Conservation (phyloP, 2,797 vertebrate genomes). For the Malurus leucopterus region DNA sequence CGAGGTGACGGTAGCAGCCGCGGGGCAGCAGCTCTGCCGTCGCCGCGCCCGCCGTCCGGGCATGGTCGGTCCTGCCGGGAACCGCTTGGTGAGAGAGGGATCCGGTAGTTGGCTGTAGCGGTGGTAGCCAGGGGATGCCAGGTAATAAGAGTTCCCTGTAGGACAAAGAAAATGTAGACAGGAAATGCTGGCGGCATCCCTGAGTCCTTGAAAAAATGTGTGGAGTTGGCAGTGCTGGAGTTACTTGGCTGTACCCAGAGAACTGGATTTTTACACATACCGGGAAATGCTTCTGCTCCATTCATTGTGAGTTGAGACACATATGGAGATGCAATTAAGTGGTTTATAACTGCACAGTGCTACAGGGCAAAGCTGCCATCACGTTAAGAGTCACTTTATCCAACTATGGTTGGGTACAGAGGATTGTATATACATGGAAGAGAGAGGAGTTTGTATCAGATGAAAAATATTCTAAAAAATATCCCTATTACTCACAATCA, state of each 20-base stretch:
- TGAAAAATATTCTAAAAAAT: not conserved
- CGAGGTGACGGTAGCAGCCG: not conserved
- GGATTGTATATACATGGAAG: not conserved
- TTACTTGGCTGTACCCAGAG: not conserved
- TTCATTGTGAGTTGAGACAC: not conserved
- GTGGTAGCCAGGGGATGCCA: not conserved
- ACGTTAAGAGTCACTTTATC: not conserved
- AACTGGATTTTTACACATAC: not conserved
- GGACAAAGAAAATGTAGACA: not conserved
- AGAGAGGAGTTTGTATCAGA: not conserved
- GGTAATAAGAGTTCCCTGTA: not conserved
- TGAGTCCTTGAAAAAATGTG: accelerated
- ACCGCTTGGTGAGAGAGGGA: not conserved
- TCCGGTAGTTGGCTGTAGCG: not conserved
- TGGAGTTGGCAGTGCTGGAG: not conserved
- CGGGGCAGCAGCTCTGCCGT: not conserved
- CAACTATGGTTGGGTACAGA: not conserved
- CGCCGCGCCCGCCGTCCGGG: not conserved
- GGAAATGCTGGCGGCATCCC: not conserved
- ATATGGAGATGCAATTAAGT: not conserved
- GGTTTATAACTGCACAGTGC: not conserved
- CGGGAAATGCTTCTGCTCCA: not conserved
- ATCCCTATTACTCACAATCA: not conserved
- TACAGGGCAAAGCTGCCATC: not conserved
- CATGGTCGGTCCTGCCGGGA: not conserved